phyloP scores from a whole-genome alignment of 2,888 invertebrate genomes.

The Charanyca ferruginea region DNA sequence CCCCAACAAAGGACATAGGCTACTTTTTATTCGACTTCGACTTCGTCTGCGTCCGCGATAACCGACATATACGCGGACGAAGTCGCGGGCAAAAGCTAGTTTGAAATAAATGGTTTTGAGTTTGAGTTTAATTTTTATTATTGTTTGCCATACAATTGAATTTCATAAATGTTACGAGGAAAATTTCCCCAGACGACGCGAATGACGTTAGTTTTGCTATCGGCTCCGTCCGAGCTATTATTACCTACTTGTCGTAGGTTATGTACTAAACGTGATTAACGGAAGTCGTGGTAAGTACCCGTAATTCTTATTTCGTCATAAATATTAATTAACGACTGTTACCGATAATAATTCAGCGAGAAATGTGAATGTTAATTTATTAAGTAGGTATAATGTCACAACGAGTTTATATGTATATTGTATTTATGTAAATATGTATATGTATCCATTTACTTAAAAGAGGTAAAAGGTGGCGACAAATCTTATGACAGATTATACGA shows the following conservation, averaged over 20 bases:
- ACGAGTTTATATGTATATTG: constrained; percentile 16
- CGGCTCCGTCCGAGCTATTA: constrained; percentile 20
- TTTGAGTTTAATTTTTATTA: too few species aligned
- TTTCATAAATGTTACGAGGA: not conserved
- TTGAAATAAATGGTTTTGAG: too few species aligned
- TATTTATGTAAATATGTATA: not conserved
- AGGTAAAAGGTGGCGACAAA: not conserved
- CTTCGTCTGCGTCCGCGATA: too few species aligned
- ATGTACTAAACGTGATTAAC: constrained; percentile 34
- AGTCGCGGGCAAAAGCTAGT: too few species aligned
- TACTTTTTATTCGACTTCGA: too few species aligned
- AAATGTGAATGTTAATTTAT: constrained; percentile 8
- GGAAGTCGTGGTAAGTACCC: constrained; percentile 26
- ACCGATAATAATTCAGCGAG: constrained; percentile 19
- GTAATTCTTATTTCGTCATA: constrained; percentile 37
- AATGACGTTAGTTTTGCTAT: constrained; percentile 26
- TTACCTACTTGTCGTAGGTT: constrained; percentile 47
- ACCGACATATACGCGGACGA: too few species aligned
- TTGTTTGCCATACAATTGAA: constrained; percentile 2
- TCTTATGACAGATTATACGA: not conserved
- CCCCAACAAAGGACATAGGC: too few species aligned
- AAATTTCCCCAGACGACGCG: constrained; percentile 19
- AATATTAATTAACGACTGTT: constrained; percentile 40
- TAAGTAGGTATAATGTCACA: not conserved
- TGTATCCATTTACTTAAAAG: not conserved